A percentile compares a stretch with the other conserved stretches of the same genome.
phyloP scores from a whole-genome alignment of 1,140 invertebrate genomes.

The Drepana arcuata region DNA sequence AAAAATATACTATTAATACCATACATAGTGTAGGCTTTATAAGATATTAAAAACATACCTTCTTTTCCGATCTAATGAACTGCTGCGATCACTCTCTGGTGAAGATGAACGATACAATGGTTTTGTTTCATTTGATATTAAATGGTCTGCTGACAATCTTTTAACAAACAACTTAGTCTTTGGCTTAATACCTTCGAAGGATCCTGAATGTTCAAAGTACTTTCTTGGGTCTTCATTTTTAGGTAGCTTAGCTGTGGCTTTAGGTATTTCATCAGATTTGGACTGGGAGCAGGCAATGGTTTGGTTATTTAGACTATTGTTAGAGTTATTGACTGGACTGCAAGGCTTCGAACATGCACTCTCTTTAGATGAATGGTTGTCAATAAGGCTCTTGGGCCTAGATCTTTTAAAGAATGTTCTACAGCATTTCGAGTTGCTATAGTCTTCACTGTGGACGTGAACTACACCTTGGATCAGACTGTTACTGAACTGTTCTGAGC shows the following conservation, averaged over 20 bases:
- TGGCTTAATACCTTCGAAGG: conserved; percentile 59
- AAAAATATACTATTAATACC: no score
- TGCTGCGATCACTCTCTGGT: conserved; percentile 61
- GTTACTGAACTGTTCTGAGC: conserved; percentile 25
- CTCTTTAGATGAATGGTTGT: conserved; percentile 35
- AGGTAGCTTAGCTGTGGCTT: conserved; percentile 54
- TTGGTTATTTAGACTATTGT: conserved; percentile 49
- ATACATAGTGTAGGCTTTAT: no score
- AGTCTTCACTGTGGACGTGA: conserved; percentile 37
- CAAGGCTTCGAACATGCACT: conserved; percentile 37
- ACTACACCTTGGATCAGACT: conserved; percentile 23
- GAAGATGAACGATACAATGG: conserved; percentile 53
- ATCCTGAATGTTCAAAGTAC: conserved; percentile 58
- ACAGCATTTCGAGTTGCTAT: conserved; percentile 51
- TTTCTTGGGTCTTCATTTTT: conserved; percentile 50
- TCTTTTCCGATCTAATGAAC: conserved; percentile 57
- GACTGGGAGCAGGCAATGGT: conserved; percentile 37
- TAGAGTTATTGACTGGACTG: conserved; percentile 50
- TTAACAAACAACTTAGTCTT: conserved; percentile 65
- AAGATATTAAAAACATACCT: conserved; percentile 31
- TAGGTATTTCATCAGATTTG: conserved; percentile 56
- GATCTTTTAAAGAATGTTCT: conserved; percentile 57
- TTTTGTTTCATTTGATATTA: conserved; percentile 56
- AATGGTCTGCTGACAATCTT: conserved; percentile 60
- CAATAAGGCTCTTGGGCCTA: conserved; percentile 52